Evolutionary conservation across 2,888 invertebrate species (phyloP).

Genomic region (Xestia rhomboidea): DNA sequence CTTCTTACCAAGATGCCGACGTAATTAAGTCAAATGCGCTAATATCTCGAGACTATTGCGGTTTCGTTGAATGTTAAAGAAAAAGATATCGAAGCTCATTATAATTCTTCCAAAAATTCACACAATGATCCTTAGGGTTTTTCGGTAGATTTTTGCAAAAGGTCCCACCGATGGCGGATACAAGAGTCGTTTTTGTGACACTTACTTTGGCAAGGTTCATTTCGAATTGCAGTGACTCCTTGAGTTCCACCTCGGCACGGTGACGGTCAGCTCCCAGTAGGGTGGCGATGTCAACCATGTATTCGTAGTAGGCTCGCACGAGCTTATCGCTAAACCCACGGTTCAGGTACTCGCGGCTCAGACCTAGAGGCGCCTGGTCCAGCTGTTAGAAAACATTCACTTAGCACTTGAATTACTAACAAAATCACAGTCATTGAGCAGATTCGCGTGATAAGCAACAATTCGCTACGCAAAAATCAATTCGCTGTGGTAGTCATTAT

Average conservation of each 20-base stretch:
- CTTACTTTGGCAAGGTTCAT: constrained; percentile 97
- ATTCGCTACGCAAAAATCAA: constrained; percentile 56
- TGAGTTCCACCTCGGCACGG: constrained; percentile 93
- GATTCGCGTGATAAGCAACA: constrained; percentile 47
- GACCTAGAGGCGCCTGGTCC: constrained; percentile 96
- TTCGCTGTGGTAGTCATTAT: constrained; percentile 47
- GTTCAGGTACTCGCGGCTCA: constrained; percentile 96
- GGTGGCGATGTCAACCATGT: constrained; percentile 96
- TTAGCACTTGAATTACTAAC: constrained; percentile 48
- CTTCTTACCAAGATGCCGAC: constrained; percentile 56
- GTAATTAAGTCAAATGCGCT: constrained; percentile 71
- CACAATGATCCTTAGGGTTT: constrained; percentile 68
- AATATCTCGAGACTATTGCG: constrained; percentile 61
- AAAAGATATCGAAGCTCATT: constrained; percentile 74
- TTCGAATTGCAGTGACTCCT: constrained; percentile 96
- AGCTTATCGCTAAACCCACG: constrained; percentile 95
- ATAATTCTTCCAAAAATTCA: constrained; percentile 70
- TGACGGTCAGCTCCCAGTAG: constrained; percentile 95
- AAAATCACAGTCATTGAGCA: constrained; percentile 20
- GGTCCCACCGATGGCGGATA: neutral
- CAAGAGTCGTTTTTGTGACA: constrained; percentile 67
- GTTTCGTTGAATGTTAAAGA: constrained; percentile 73
- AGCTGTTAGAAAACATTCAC: constrained; percentile 89
- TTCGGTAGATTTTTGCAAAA: neutral
- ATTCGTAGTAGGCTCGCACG: constrained; percentile 96